A percentile compares a stretch with the other conserved stretches of the same genome.
Evolutionary conservation across 1,140 invertebrate genomes (phyloP).

Genomic region (Drosophila grimshawi): DNA sequence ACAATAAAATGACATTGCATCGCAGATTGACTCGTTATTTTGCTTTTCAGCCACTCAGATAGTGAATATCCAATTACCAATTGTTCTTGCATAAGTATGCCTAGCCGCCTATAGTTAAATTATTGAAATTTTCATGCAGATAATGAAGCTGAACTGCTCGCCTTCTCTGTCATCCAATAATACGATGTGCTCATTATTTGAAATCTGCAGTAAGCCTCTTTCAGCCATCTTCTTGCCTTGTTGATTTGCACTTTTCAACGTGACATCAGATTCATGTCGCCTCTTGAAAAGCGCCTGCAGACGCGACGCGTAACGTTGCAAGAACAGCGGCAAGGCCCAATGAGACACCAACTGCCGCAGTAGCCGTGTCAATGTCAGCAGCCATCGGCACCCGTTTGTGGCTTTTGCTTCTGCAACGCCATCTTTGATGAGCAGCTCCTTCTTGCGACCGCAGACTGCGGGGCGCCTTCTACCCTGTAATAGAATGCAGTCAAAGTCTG

Average conservation of each 20-base stretch:
- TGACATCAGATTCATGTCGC: constrained; percentile 19
- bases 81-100: not conserved
- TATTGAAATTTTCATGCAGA: constrained; percentile 18
- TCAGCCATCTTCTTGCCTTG: constrained; percentile 16
- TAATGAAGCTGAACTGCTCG: not conserved
- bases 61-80: too few relatives aligned
- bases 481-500: not conserved
- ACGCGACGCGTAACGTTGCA: constrained; percentile 22
- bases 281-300: constrained; percentile 3
- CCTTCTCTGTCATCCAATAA: not conserved
- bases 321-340: constrained; percentile 9
- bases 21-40: too few relatives aligned
- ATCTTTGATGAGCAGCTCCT: constrained; percentile 12
- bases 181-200: constrained; percentile 9
- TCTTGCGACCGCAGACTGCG: not conserved
- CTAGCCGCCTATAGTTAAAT: constrained; percentile 10
- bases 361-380: constrained; percentile 16
- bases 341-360: not conserved
- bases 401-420: constrained; percentile 8
- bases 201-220: constrained; percentile 5
- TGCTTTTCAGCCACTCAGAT: too few relatives aligned
- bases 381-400: constrained; percentile 13
- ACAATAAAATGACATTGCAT: too few relatives aligned
- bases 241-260: constrained; percentile 49
- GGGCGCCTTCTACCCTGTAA: not conserved